Evolutionary conservation across 2,113 vertebrate species (phyloP).

Genomic region (Maccullochella peelii): DNA sequence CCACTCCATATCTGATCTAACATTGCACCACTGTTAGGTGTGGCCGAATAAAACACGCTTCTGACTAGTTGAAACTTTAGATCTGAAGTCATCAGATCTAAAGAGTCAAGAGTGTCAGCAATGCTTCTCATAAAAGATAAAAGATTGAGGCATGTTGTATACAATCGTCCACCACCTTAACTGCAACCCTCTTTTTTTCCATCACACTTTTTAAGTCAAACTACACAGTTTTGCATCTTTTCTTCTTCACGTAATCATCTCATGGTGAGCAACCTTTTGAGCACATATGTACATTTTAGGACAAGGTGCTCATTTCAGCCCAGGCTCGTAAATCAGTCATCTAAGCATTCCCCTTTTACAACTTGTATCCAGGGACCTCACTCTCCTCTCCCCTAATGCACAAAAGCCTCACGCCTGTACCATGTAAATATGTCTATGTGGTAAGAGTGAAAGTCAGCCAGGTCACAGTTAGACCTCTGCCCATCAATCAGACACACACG

Average conservation of each 20-base stretch:
- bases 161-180: background rate
- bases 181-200: background rate
- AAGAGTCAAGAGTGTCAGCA: too few species aligned
- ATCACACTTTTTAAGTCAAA: background rate
- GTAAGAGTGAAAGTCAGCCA: slow-evolving; percentile 67
- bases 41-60: background rate
- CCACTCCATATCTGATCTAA: background rate
- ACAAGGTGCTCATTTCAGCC: background rate
- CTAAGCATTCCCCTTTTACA: slow-evolving; percentile 10
- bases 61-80: background rate
- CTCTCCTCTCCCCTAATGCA: slow-evolving; percentile 18
- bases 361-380: slow-evolving; percentile 12
- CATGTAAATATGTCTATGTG: slow-evolving; percentile 52
- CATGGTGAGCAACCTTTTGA: background rate
- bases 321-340: slow-evolving; percentile 31
- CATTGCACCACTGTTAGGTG: background rate
- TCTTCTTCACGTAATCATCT: background rate
- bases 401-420: background rate
- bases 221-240: background rate
- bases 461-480: slow-evolving; percentile 67
- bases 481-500: slow-evolving; percentile 72
- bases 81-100: background rate
- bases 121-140: background rate
- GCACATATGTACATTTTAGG: background rate
- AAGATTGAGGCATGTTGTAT: background rate